phyloP scores from a whole-genome alignment of 2,888 invertebrate species.

The Lycocerus yunnanus region DNA sequence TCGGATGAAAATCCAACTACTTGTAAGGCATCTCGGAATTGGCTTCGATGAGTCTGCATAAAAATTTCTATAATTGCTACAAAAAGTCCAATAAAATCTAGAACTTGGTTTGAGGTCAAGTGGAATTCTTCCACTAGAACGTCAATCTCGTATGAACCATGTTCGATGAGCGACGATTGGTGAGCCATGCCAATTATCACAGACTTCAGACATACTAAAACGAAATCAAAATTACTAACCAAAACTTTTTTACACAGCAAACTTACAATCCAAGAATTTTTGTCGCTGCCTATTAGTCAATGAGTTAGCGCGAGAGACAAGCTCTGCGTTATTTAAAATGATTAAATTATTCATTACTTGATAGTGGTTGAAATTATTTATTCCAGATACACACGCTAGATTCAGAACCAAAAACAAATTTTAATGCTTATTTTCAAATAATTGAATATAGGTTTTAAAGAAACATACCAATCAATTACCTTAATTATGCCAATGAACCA shows the following conservation, averaged over 20 bases:
- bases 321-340: neutral
- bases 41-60: neutral
- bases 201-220: neutral
- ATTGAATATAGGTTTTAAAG: neutral
- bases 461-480: neutral
- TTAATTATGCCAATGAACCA: neutral
- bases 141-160: neutral
- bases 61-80: neutral
- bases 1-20: slow-evolving; percentile 2
- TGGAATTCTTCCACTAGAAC: neutral
- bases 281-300: neutral
- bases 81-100: neutral
- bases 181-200: neutral
- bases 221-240: neutral
- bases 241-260: neutral
- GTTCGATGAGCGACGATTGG: too few relatives aligned
- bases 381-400: too few relatives aligned
- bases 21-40: neutral
- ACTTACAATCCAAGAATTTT: neutral
- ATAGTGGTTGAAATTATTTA: too few relatives aligned
- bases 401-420: neutral
- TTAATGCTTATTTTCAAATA: neutral
- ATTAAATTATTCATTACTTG: too few relatives aligned
- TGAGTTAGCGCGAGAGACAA: neutral
- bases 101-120: neutral